Evolutionary conservation across 2,113 vertebrate genomes (phyloP), one percentile per base, ranked within the genome.

Genomic region (Anguilla rostrata): DNA sequence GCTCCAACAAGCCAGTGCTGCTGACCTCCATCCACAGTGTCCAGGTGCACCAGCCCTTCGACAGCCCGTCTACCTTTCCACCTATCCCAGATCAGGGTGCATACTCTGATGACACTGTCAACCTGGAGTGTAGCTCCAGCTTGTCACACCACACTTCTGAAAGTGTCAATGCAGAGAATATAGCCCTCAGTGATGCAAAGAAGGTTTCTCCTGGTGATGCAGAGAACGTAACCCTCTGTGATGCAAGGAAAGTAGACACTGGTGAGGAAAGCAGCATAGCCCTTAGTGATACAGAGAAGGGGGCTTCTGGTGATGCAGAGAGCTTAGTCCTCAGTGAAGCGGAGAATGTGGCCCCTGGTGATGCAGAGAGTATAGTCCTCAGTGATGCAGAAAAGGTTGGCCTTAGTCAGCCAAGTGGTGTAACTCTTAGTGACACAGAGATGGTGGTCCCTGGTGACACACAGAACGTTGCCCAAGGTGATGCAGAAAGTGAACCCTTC

Each of bases 21-120:
- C 9, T 29, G n/a, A 75, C 29, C 71, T 75, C 26, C 71, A n/a
- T 71, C 63, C 63, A 71, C 63, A 71, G 63, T 71, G 71, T 75
- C 71, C 71, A 75, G 71, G 71, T 75, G 71, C 71, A 75, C 71
- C 71, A 26, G 71, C 71, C 71, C 71, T 75, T 75, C 12, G 71
- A 75, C 71, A 75, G 71, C 11, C 71, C 71, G n/a, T 75, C 71
- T 11, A 34, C n/a, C 71, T 75, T 75, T 75, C n/a, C n/a, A 75
- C 26, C 71, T 34, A 75, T 75, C 71, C 5, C n/a, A 29, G 71
- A 75, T 1, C n/a, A 75, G 71, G 71, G n/a, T n/a, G 20, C n/a
- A 11, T 29, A 12, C 71, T 75, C 71, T 6, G 71, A n/a, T 5
- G 71, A 75, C 2, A 14, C 71, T 12, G 8, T 11, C n/a, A 29